phyloP scores from a whole-genome alignment of 2,888 invertebrate species.

The Protonemura montana region DNA sequence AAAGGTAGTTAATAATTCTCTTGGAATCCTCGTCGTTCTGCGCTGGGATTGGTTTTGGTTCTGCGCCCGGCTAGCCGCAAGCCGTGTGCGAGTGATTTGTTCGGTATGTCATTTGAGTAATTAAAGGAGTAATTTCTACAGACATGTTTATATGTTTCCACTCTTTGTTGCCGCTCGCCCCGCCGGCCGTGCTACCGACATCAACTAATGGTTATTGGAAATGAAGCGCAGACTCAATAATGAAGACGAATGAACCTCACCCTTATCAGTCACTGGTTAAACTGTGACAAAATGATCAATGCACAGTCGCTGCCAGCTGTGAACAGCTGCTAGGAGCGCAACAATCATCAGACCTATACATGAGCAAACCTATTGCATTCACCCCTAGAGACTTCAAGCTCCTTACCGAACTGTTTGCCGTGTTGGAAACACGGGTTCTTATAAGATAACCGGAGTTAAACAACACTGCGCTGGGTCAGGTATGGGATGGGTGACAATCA shows the following conservation, averaged over 20 bases:
- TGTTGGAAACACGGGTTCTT: too few relatives aligned
- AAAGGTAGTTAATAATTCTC: neutral
- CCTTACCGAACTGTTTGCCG: too few relatives aligned
- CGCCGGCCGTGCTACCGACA: neutral
- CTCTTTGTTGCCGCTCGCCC: neutral
- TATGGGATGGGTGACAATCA: too few relatives aligned
- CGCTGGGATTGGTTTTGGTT: neutral
- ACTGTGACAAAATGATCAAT: neutral
- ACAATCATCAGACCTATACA: neutral
- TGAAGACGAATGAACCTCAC: conserved; percentile 18
- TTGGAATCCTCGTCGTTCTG: neutral
- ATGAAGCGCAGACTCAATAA: conserved; percentile 23
- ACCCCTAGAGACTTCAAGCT: neutral
- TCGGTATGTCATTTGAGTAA: conserved; percentile 21
- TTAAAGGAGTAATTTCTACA: neutral
- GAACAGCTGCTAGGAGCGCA: neutral
- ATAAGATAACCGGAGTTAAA: too few relatives aligned
- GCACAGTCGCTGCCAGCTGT: neutral
- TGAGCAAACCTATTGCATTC: neutral
- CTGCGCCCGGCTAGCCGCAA: neutral
- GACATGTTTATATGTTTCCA: neutral
- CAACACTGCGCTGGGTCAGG: too few relatives aligned
- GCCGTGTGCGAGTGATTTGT: neutral
- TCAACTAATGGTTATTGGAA: conserved; percentile 32
- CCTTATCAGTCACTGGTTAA: conserved; percentile 1